Evolutionary conservation across 1,140 invertebrate species (phyloP).

Genomic region (Brachionus sp.): DNA sequence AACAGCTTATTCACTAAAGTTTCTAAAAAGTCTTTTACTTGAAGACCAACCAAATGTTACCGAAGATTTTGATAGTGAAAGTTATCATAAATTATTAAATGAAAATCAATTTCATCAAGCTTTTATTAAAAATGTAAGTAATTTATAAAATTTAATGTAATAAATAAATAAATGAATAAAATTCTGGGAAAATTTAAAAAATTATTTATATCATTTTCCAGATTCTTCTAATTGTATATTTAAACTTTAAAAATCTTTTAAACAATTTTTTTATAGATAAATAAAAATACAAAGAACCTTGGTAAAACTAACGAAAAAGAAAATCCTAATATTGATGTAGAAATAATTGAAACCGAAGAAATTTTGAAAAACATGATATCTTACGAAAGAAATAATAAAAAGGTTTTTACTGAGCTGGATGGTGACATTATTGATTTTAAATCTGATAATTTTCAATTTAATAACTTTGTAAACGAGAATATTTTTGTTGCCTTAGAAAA

Average conservation of each 20-base stretch:
- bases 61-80: not conserved
- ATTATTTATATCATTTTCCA: no score
- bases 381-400: not conserved
- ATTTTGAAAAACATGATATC: not conserved
- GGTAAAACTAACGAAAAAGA: no score
- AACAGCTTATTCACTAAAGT: not conserved
- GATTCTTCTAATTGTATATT: no score
- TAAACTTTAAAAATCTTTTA: no score
- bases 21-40: not conserved
- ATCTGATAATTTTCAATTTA: not conserved
- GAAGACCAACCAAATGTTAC: not conserved
- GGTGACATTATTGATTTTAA: not conserved
- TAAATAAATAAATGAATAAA: no score
- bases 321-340: not conserved
- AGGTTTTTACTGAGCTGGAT: no score
- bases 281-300: not conserved
- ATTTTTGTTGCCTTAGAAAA: not conserved
- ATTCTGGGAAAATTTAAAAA: no score
- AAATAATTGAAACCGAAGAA: not conserved
- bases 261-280: not conserved
- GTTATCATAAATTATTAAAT: not conserved
- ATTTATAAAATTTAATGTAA: not conserved
- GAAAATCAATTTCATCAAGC: conserved; percentile 40
- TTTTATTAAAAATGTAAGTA: conserved; percentile 37
- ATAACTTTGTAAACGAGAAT: no score